phyloP scores from a whole-genome alignment of 2,797 vertebrate species.

The Aplochiton taeniatus region DNA sequence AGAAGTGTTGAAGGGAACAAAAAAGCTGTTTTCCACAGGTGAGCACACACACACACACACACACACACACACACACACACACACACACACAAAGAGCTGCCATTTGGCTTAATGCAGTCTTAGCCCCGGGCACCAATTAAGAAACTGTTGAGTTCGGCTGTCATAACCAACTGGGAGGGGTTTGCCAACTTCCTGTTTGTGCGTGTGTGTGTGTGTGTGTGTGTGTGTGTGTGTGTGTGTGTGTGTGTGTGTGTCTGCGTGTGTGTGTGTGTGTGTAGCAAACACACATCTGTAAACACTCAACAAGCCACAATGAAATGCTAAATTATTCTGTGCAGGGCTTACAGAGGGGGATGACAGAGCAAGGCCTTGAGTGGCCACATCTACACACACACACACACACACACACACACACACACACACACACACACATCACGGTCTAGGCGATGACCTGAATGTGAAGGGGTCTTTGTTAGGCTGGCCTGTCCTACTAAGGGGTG shows the following conservation, averaged over 20 bases:
- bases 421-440: no score
- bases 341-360: background rate
- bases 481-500: background rate
- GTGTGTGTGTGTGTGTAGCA: background rate
- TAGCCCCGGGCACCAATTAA: conserved; percentile 28
- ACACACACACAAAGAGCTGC: background rate
- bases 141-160: conserved; percentile 18
- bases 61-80: background rate
- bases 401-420: no score
- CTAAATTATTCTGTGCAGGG: background rate
- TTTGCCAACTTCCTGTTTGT: conserved; percentile 1
- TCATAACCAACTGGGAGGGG: conserved; percentile 4
- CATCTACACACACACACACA: no score
- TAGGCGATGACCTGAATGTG: conserved; percentile 3
- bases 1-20: conserved; percentile 15
- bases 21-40: conserved; percentile 11
- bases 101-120: conserved; percentile 17
- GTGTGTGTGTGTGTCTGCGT: background rate
- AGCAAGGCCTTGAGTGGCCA: background rate
- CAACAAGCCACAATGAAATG: background rate
- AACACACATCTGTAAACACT: background rate
- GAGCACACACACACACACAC: background rate
- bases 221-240: background rate
- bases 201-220: background rate
- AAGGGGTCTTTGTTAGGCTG: background rate